These are phyloP conservation scores for Epicampocera succincta DNA, from an alignment of 2,888 invertebrate genomes.

Conservation along the genomic window DNA sequence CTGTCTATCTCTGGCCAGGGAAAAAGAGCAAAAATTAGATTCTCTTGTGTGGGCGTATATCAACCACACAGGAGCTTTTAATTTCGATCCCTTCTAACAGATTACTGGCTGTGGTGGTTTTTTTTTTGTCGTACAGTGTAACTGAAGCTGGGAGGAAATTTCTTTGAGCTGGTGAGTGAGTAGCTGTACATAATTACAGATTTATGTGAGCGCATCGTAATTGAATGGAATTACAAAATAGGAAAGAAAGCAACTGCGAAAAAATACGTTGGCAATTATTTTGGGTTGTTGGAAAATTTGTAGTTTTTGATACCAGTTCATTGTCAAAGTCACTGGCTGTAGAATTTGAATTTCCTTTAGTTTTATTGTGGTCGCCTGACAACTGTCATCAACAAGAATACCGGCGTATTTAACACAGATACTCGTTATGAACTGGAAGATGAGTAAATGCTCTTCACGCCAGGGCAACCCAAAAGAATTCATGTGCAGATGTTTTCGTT, in stretches of 20 bases:
- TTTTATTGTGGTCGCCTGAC: conserved; percentile 37
- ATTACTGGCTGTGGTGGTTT: too few species aligned
- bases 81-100: too few species aligned
- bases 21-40: too few species aligned
- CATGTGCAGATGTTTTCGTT: too few species aligned
- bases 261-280: conserved; percentile 60
- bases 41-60: too few species aligned
- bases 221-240: conserved; percentile 40
- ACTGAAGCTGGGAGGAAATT: conserved; percentile 12
- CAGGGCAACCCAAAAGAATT: too few species aligned
- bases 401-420: conserved; percentile 47
- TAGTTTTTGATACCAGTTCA: conserved; percentile 48
- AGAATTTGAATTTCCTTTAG: conserved; percentile 43
- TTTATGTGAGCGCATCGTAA: conserved; percentile 46
- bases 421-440: conserved; percentile 4
- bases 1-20: too few species aligned
- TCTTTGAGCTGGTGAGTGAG: conserved; percentile 7
- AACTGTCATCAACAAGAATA: conserved; percentile 53
- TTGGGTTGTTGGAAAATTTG: conserved; percentile 55
- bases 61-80: too few species aligned
- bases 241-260: not conserved
- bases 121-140: not conserved
- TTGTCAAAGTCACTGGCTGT: conserved; percentile 58
- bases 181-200: conserved; percentile 62
- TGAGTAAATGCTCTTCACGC: too few species aligned